Conservation (phyloP, 2,797 vertebrate species). For the Acrossocheilus fasciatus region DNA sequence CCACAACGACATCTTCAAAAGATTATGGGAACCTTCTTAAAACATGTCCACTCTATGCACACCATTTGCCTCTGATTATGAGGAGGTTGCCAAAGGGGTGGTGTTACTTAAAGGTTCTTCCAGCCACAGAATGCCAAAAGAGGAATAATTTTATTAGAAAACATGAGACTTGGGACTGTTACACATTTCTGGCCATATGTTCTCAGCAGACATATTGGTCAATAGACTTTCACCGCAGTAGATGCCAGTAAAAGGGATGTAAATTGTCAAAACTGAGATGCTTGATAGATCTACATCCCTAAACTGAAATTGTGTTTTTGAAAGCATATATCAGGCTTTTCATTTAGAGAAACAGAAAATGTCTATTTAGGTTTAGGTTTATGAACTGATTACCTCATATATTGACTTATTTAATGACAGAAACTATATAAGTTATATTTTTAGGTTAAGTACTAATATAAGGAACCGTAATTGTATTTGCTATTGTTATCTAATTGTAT, state of each 20-base stretch:
- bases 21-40: conserved; percentile 23
- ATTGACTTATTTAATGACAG: conserved; percentile 86
- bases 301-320: conserved; percentile 6
- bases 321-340: conserved; percentile 48
- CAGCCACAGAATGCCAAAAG: conserved; percentile 30
- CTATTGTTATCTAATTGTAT: conserved; percentile 61
- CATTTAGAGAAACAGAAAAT: conserved; percentile 50
- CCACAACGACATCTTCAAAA: background rate
- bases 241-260: conserved; percentile 23
- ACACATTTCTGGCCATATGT: conserved; percentile 9
- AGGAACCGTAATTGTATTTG: conserved; percentile 75
- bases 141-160: background rate
- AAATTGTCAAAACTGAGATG: conserved; percentile 31
- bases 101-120: conserved; percentile 10
- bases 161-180: background rate
- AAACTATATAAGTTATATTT: conserved; percentile 87
- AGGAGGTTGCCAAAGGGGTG: conserved; percentile 20
- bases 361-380: conserved; percentile 66
- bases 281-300: background rate
- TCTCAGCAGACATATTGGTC: background rate
- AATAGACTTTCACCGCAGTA: conserved; percentile 34
- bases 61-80: background rate
- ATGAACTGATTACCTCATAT: conserved; percentile 79
- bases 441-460: conserved; percentile 87
- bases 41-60: conserved; percentile 14